A percentile compares a stretch with the other conserved stretches of the same genome.
Evolutionary conservation across 2,888 invertebrate species (phyloP).

Genomic region (Notocelia uddmanniana): DNA sequence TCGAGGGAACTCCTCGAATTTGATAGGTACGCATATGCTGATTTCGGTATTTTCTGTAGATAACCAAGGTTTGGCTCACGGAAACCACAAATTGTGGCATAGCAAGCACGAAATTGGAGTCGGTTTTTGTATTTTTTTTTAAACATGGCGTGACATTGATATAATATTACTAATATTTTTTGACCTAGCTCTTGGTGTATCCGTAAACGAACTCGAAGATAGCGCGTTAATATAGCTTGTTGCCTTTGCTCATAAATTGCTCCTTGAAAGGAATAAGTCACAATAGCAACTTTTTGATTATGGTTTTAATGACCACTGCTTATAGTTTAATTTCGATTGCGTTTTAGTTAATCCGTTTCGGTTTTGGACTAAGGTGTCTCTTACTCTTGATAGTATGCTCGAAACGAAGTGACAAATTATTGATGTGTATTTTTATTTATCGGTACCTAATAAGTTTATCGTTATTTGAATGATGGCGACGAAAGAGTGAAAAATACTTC

Average conservation of each 20-base stretch:
- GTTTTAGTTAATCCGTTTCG: background rate
- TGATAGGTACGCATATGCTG: too few relatives aligned
- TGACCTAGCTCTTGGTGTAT: constrained; percentile 2
- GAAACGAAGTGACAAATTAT: background rate
- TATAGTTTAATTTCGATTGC: background rate
- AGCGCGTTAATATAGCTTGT: constrained; percentile 24
- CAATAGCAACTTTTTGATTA: background rate
- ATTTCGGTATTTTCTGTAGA: too few relatives aligned
- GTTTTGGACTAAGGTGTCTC: background rate
- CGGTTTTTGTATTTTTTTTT: too few relatives aligned
- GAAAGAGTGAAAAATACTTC: background rate
- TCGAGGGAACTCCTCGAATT: too few relatives aligned
- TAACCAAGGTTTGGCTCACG: too few relatives aligned
- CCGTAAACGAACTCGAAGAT: constrained; percentile 31
- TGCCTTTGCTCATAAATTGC: constrained; percentile 16
- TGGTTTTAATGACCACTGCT: background rate
- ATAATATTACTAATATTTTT: too few relatives aligned
- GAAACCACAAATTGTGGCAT: too few relatives aligned
- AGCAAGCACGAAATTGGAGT: too few relatives aligned
- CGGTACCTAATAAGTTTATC: background rate
- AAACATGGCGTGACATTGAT: too few relatives aligned
- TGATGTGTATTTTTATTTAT: background rate
- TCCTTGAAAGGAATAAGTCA: background rate
- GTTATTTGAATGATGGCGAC: background rate
- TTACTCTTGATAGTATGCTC: constrained; percentile 1